Evolutionary conservation across 1,140 invertebrate species (phyloP), one percentile per base, ranked within the genome.

Genomic region (Zaprionus capensis): DNA sequence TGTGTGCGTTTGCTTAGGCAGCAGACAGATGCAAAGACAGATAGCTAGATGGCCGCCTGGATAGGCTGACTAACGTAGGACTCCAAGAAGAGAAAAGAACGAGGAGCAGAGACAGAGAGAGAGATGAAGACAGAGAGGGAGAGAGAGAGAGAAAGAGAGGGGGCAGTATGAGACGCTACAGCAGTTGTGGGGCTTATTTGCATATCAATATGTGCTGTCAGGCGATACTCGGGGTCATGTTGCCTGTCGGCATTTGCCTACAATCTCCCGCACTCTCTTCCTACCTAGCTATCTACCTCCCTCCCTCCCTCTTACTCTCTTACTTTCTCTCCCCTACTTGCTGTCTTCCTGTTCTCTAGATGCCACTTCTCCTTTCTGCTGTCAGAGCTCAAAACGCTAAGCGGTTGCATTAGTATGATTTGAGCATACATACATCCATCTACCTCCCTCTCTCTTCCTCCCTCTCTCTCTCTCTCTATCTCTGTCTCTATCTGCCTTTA

Each of bases 141-240:
- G 36, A 0, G 36, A 38, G 4, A 38, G 12, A 7, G 3, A 15
- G 36, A n/a, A n/a, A 5, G 28, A 14, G 36, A 14, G 36, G 3
- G 12, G 12, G 12, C 0, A 38, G 36, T 0, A 0, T 0, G 12
- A 15, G 38, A 38, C 9, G 26, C 9, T 26, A 46, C 62, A 66
- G 41, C 38, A 59, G 59, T 17, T 46, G 67, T 22, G 22, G 28
- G 58, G 75, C 76, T 86, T 81, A 85, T 85, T 85, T 85, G 82
- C 82, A 85, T 85, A 86, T 79, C 82, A 85, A 81, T 84, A 77
- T 73, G 79, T 73, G 68, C 44, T 49, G 68, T 74, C 31, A 22
- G 41, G 31, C 73, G 28, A 63, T 41, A 57, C 66, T 70, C 38
- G 20, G 20, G 58, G 22, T 24, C 58, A 44, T 51, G 63, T 55